These are phyloP conservation scores for Trachurus trachurus DNA, from an alignment of 2,797 vertebrate species.

Conservation along the genomic window DNA sequence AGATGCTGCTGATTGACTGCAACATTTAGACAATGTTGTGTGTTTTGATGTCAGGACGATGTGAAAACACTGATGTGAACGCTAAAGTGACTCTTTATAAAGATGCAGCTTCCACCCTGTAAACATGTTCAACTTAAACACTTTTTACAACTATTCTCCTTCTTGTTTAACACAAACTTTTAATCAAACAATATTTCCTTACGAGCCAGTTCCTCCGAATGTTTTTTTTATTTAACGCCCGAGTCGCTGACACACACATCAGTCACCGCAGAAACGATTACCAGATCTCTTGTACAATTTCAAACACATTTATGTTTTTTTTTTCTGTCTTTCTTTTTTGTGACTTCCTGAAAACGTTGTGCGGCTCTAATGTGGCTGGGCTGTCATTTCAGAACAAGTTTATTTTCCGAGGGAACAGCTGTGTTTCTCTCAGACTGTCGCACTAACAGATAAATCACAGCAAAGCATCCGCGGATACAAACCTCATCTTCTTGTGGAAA, in stretches of 20 bases:
- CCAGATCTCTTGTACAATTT: slow-evolving; percentile 46
- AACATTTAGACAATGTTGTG: too few species aligned
- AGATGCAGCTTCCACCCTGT: too few species aligned
- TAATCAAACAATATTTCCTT: slow-evolving; percentile 35
- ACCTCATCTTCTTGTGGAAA: slow-evolving; percentile 48
- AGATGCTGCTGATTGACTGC: too few species aligned
- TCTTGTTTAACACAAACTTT: slow-evolving; percentile 43
- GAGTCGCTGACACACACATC: slow-evolving; percentile 48
- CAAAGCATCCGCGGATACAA: slow-evolving; percentile 47
- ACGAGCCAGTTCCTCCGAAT: slow-evolving; percentile 30
- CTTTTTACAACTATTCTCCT: neutral
- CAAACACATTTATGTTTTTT: slow-evolving; percentile 48
- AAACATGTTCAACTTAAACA: too few species aligned
- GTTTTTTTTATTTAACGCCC: slow-evolving; percentile 30
- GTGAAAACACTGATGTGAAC: too few species aligned
- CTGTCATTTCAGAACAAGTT: slow-evolving; percentile 59
- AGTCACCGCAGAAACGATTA: slow-evolving; percentile 43
- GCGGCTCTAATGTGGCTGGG: slow-evolving; percentile 36
- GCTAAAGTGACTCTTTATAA: too few species aligned
- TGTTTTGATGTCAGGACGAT: too few species aligned
- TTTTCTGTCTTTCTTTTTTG: slow-evolving; percentile 15
- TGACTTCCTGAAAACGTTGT: slow-evolving; percentile 31
- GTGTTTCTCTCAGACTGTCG: slow-evolving; percentile 59
- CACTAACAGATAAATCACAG: slow-evolving; percentile 62
- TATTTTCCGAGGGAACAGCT: slow-evolving; percentile 66